Conservation (phyloP, 2,888 invertebrate genomes). For the Scrobipalpa costella region DNA sequence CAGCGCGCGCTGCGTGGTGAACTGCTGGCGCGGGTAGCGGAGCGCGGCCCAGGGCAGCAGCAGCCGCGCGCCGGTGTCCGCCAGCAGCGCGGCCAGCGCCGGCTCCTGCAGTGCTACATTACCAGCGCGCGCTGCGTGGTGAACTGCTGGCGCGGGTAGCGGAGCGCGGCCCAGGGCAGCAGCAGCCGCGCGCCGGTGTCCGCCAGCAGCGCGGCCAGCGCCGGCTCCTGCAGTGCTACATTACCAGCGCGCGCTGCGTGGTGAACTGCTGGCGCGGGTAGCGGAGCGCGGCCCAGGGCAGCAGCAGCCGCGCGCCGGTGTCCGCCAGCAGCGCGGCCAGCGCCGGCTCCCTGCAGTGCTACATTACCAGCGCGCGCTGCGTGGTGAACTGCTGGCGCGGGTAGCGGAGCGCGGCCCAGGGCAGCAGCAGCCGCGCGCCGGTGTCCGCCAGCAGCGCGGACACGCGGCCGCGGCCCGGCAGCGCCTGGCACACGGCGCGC, state of each 20-base stretch:
- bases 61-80: slow-evolving; percentile 81
- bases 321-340: neutral
- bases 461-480: slow-evolving; percentile 65
- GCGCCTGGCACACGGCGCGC: slow-evolving; percentile 78
- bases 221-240: neutral
- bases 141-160: slow-evolving; percentile 66
- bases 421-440: slow-evolving; percentile 71
- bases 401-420: slow-evolving; percentile 68
- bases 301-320: neutral
- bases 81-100: slow-evolving; percentile 52
- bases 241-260: neutral
- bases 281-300: neutral
- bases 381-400: slow-evolving; percentile 64
- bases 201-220: slow-evolving; percentile 60
- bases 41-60: slow-evolving; percentile 61
- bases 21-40: slow-evolving; percentile 48
- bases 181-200: slow-evolving; percentile 80
- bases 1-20: slow-evolving; percentile 42
- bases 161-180: slow-evolving; percentile 70
- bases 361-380: slow-evolving; percentile 60
- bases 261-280: neutral
- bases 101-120: neutral
- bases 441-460: slow-evolving; percentile 82
- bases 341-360: neutral
- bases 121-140: slow-evolving; percentile 65